Evolutionary conservation across 2,113 vertebrate species (phyloP), one percentile per base, ranked within the genome.

Genomic region (Istiophorus platypterus): DNA sequence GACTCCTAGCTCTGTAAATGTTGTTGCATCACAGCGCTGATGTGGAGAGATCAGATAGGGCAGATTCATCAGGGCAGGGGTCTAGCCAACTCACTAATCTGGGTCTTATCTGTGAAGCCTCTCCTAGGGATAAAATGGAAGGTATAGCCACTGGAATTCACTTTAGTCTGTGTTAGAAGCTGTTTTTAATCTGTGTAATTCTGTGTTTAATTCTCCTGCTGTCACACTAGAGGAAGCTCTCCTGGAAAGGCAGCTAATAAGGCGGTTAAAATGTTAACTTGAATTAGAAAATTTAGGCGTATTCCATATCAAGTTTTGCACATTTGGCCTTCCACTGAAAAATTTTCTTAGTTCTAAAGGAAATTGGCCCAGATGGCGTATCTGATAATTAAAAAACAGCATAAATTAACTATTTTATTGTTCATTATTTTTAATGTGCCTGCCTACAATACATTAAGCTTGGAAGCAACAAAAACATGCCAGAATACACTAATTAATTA

Each of bases 341-440:
- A 22, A 15, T 58, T 80, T 22, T 45, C 27, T 8, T 17, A 7
- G 24, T 39, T 15, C 65, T 5, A 59, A 66, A 47, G 8, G 37
- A 58, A 72, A 66, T 34, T 15, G 2, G 34, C 13, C 71, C 66
- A 80, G 71, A 80, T 76, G 42, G 52, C 29, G n/a, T 3, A 54
- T 45, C 20, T 2, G 9, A 42, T 69, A 18, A 2, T 70, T 15
- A 78, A 67, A n/a, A 22, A 20, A 31, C 26, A 17, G 9, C 24
- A 54, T 66, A 71, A 71, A 86, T 86, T 59, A 57, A 51, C 62
- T 37, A 45, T 71, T 75, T 75, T 58, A 76, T 72, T 71, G 34
- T 56, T 54, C 20, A 11, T 7, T 12, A 37, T n/a, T 51, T 70
- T 64, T 68, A 62, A 58, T 59, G 29, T 18, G 42, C 14, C 17